Conservation (phyloP, 1,140 invertebrate species). For the Drosophila guanche region DNA sequence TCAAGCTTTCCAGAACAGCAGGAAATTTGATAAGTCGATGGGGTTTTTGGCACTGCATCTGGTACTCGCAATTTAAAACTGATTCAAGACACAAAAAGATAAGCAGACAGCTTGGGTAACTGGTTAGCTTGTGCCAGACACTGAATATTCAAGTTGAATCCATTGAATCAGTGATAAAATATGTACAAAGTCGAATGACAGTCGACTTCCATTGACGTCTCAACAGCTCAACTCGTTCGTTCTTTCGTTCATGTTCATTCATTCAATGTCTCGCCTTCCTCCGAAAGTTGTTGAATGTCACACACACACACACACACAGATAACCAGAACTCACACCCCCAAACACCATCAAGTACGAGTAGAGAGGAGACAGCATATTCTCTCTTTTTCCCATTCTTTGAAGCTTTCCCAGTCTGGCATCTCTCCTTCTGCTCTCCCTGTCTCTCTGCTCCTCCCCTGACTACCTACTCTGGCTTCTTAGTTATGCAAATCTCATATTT, state of each 20-base stretch:
- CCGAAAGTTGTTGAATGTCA: not conserved
- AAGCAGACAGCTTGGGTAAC: too few species aligned
- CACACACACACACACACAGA: not conserved
- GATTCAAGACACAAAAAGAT: too few species aligned
- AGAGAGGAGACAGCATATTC: too few species aligned
- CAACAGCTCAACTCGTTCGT: conserved; percentile 2
- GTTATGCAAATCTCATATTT: conserved; percentile 71
- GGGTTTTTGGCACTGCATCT: too few species aligned
- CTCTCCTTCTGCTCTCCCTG: conserved; percentile 1
- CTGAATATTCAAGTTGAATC: conserved; percentile 16
- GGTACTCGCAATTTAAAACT: too few species aligned
- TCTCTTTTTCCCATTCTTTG: too few species aligned
- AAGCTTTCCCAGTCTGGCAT: not conserved
- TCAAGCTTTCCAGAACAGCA: too few species aligned
- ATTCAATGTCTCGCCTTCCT: too few species aligned
- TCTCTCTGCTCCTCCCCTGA: not conserved
- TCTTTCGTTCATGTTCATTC: not conserved
- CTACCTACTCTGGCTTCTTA: conserved; percentile 50
- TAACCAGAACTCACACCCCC: too few species aligned
- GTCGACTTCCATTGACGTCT: conserved; percentile 28
- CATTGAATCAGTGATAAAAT: conserved; percentile 41
- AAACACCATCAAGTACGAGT: too few species aligned
- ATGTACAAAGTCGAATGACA: conserved; percentile 22
- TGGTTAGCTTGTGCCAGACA: conserved; percentile 1
- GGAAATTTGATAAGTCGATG: too few species aligned